Conservation (phyloP, 2,888 invertebrate genomes). For the Brachyopa scutellaris region DNA sequence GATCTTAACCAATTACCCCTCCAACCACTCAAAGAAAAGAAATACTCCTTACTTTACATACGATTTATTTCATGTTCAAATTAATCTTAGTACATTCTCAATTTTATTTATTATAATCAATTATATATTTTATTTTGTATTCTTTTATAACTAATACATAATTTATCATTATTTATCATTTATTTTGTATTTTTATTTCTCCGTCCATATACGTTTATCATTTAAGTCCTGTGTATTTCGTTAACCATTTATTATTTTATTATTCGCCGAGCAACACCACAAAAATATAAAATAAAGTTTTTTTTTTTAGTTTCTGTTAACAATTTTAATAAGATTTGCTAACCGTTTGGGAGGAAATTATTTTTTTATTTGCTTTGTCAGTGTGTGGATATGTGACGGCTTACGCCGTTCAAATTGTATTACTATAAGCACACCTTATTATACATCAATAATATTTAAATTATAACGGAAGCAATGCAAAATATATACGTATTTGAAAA, state of each 20-base stretch:
- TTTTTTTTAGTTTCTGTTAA: slow-evolving; percentile 1
- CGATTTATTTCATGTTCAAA: slow-evolving; percentile 67
- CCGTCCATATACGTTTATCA: slow-evolving; percentile 24
- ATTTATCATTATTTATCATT: slow-evolving; percentile 42
- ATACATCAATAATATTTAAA: slow-evolving; percentile 39
- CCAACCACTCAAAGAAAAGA: background rate
- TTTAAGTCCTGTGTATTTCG: slow-evolving; percentile 32
- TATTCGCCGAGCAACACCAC: slow-evolving; percentile 31
- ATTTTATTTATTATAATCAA: slow-evolving; percentile 53
- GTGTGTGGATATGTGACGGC: slow-evolving; percentile 60
- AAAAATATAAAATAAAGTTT: background rate
- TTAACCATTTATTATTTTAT: slow-evolving; percentile 32
- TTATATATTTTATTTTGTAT: slow-evolving; percentile 51
- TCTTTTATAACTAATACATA: slow-evolving; percentile 64
- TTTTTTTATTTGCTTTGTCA: slow-evolving; percentile 28
- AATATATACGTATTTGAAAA: slow-evolving; percentile 12
- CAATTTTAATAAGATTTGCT: slow-evolving; percentile 22
- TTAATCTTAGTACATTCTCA: slow-evolving; percentile 50
- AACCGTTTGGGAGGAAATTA: background rate
- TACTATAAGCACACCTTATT: slow-evolving; percentile 63
- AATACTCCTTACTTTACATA: slow-evolving; percentile 38
- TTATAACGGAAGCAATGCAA: slow-evolving; percentile 42
- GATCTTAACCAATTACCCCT: no score
- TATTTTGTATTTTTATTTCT: slow-evolving; percentile 18
- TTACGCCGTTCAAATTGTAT: slow-evolving; percentile 35